Conservation (phyloP, 2,888 invertebrate genomes). For the Mythimna albipuncta region DNA sequence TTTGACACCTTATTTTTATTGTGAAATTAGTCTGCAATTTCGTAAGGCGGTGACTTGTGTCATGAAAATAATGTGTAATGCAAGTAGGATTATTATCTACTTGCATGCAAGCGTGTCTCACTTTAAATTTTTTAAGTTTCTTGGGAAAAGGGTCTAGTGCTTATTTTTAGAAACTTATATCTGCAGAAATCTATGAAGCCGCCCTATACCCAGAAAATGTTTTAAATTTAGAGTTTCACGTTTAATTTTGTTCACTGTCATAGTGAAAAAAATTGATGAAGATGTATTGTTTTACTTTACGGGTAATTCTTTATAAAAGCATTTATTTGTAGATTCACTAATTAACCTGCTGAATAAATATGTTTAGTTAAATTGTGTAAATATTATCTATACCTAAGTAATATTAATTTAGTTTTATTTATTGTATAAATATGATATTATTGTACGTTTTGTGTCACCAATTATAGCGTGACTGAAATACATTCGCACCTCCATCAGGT, state of each 20-base stretch:
- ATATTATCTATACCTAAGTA: neutral
- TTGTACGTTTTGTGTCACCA: constrained; percentile 41
- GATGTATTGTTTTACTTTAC: no score
- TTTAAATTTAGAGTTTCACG: no score
- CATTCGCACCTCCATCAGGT: constrained; percentile 74
- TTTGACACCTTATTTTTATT: neutral
- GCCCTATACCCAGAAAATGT: neutral
- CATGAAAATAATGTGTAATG: neutral
- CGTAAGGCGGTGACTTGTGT: neutral
- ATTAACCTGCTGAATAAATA: constrained; percentile 15
- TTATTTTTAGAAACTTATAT: no score
- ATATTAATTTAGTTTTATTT: neutral
- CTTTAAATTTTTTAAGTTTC: constrained; percentile 3
- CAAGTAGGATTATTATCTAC: neutral
- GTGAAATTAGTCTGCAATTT: constrained; percentile 9
- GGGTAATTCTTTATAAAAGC: no score
- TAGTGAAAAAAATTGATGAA: no score
- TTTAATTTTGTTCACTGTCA: no score
- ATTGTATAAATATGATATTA: constrained; percentile 3
- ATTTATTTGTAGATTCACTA: neutral
- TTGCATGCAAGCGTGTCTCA: neutral
- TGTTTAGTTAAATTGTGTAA: neutral
- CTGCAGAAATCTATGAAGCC: neutral
- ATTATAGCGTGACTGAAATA: constrained; percentile 73
- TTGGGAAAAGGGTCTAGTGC: neutral